These are phyloP conservation scores for Cryptoprocta ferox DNA, from an alignment of 2,797 vertebrate genomes.

Conservation along the genomic window DNA sequence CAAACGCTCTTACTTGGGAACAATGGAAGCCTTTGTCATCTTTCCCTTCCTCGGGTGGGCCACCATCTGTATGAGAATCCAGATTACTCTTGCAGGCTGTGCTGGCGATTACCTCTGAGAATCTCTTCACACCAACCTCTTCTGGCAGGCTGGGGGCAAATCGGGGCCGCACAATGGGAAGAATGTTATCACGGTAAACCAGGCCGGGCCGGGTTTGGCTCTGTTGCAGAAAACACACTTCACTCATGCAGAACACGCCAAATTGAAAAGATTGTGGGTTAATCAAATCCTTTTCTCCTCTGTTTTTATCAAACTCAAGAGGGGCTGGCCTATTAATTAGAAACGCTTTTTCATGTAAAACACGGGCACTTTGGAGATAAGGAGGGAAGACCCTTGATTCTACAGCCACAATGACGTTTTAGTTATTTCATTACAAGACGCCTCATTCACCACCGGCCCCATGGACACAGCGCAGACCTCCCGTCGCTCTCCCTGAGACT, in stretches of 20 bases:
- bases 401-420: conserved; percentile 36
- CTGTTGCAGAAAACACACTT: conserved; percentile 58
- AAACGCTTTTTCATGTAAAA: conserved; percentile 89
- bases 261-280: conserved; percentile 80
- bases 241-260: conserved; percentile 79
- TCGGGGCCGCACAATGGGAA: background rate
- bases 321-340: conserved; percentile 87
- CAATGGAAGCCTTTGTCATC: background rate
- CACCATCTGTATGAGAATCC: conserved; percentile 1
- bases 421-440: conserved; percentile 63
- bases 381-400: conserved; percentile 80
- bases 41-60: background rate
- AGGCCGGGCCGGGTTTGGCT: conserved; percentile 55
- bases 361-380: conserved; percentile 85
- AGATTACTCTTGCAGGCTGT: background rate
- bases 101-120: conserved; percentile 42
- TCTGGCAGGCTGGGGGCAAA: background rate
- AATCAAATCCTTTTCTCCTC: conserved; percentile 87
- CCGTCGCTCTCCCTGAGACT: background rate
- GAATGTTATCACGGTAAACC: conserved; percentile 74
- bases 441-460: background rate
- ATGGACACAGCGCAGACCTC: background rate
- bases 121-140: background rate
- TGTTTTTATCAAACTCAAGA: conserved; percentile 85
- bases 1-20: background rate